phyloP scores from a whole-genome alignment of 2,888 invertebrate genomes.

The Acrobeloides nanus region DNA sequence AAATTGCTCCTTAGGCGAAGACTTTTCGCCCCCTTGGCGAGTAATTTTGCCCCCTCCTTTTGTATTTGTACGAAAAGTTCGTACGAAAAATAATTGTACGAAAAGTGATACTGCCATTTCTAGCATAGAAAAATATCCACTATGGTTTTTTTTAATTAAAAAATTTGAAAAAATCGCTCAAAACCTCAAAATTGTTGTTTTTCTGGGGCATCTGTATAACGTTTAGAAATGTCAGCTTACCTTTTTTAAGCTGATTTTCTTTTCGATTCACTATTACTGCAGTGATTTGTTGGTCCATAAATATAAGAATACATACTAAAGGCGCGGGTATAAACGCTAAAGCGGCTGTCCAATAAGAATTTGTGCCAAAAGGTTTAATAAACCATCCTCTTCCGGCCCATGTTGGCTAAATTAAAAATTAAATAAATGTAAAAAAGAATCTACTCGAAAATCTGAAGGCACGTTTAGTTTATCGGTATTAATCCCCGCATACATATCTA shows the following conservation, averaged over 20 bases:
- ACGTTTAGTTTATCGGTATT: conserved; percentile 90
- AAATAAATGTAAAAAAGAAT: no score
- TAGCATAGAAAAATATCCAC: no score
- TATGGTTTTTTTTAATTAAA: no score
- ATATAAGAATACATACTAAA: conserved; percentile 88
- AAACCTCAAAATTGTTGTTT: no score
- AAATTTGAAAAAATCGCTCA: no score
- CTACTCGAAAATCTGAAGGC: conserved; percentile 51
- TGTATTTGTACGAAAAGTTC: no score
- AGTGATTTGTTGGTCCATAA: conserved; percentile 99
- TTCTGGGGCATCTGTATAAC: not conserved
- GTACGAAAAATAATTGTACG: no score
- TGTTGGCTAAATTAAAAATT: conserved; percentile 49
- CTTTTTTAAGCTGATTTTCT: conserved; percentile 84
- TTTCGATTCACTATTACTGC: conserved; percentile 96
- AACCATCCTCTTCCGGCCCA: conserved; percentile 51
- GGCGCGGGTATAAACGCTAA: conserved; percentile 82
- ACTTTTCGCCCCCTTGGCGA: no score
- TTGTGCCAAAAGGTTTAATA: conserved; percentile 56
- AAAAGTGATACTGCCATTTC: no score
- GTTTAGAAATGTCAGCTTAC: no score
- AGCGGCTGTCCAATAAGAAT: conserved; percentile 76
- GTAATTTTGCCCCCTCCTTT: no score
- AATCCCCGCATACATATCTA: conserved; percentile 76
- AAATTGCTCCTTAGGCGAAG: no score